Evolutionary conservation across 2,113 vertebrate genomes (phyloP).

Genomic region (Spilogale gracilis): DNA sequence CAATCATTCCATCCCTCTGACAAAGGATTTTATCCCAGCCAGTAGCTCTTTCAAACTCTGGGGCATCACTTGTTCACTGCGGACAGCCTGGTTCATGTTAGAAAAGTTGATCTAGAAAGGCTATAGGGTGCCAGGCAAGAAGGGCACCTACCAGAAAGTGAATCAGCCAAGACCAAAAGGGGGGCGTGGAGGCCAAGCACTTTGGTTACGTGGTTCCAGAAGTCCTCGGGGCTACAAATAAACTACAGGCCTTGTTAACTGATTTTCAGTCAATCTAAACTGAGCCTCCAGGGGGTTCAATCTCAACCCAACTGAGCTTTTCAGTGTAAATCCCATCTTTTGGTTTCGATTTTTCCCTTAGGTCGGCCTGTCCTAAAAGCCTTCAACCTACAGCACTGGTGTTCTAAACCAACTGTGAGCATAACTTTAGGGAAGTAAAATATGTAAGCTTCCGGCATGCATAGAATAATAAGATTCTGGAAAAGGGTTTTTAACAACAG

Average conservation of each 20-base stretch:
- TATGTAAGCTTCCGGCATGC: slow-evolving; percentile 36
- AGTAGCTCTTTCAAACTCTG: slow-evolving; percentile 56
- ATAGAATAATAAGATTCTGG: background rate
- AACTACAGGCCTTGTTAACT: slow-evolving; percentile 32
- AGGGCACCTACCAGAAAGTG: background rate
- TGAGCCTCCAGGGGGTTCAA: slow-evolving; percentile 34
- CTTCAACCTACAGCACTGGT: background rate
- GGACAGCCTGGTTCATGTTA: background rate
- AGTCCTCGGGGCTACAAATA: background rate
- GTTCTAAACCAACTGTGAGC: background rate
- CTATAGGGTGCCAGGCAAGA: background rate
- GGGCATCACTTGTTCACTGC: background rate
- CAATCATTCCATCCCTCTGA: slow-evolving; percentile 66
- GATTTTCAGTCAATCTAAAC: slow-evolving; percentile 59
- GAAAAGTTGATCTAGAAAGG: slow-evolving; percentile 40
- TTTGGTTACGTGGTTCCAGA: background rate
- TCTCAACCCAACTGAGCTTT: slow-evolving; percentile 58
- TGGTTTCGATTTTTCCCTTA: slow-evolving; percentile 58
- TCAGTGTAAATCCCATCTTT: slow-evolving; percentile 53
- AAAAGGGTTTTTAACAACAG: slow-evolving; percentile 66
- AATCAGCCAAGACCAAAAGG: background rate
- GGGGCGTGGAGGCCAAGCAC: background rate
- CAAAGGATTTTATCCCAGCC: slow-evolving; percentile 63
- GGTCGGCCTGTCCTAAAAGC: slow-evolving; percentile 51
- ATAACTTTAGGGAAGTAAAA: background rate